Percentiles rank a stretch among this genome's conserved stretches.
Evolutionary conservation across 2,797 vertebrate genomes (phyloP).

Genomic region (Kryptopterus vitreolus): DNA sequence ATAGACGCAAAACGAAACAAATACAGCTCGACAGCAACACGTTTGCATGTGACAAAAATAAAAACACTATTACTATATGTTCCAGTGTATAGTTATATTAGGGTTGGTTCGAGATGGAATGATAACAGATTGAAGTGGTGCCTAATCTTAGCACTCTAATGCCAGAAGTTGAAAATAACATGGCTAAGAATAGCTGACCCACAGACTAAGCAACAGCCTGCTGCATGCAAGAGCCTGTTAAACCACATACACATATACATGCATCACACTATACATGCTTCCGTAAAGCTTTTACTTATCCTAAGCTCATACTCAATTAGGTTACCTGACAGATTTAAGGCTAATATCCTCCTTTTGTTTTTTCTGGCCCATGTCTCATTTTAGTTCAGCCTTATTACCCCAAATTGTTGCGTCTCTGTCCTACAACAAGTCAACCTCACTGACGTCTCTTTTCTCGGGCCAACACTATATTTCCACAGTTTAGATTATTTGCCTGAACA

Average conservation of each 20-base stretch:
- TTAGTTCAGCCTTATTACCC: conserved; percentile 36
- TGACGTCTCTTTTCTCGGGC: neutral
- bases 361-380: neutral
- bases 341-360: conserved; percentile 7
- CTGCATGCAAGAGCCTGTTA: conserved; percentile 36
- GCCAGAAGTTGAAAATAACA: conserved; percentile 98
- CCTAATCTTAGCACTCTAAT: conserved; percentile 98
- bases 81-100: conserved; percentile 91
- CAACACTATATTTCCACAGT: neutral
- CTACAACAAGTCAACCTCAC: conserved; percentile 43
- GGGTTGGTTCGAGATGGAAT: conserved; percentile 90
- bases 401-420: conserved; percentile 15
- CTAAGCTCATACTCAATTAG: conserved; percentile 32
- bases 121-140: conserved; percentile 87
- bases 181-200: conserved; percentile 99
- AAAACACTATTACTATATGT: conserved; percentile 86
- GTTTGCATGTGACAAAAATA: conserved; percentile 81
- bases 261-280: conserved; percentile 31
- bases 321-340: conserved; percentile 34
- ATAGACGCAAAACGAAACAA: neutral
- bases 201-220: conserved; percentile 83
- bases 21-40: conserved; percentile 39
- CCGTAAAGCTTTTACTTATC: conserved; percentile 25
- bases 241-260: conserved; percentile 29
- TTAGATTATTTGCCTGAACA: neutral